Evolutionary conservation across 2,888 invertebrate species (phyloP), one percentile per base, ranked within the genome.

Genomic region (Sinotaia quadrata): DNA sequence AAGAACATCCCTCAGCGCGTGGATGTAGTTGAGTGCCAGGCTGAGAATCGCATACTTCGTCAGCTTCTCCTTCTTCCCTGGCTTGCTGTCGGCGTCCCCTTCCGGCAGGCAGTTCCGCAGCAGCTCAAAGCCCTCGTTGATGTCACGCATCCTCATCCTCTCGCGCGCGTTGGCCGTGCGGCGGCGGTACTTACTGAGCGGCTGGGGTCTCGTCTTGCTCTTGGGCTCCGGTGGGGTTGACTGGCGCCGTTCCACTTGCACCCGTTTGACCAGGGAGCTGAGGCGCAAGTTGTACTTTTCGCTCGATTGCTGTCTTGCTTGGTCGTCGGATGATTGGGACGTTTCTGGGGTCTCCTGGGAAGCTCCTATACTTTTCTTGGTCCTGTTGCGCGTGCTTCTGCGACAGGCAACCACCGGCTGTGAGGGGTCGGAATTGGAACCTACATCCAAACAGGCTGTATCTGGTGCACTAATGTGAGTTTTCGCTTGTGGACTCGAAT

Each of bases 101-200:
- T 86, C 82, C 0, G 96, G 96, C 15, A 96, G 93, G 31, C 93
- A 94, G 21, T 91, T 91, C 31, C 95, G 91, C 10, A 96, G 90
- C 1, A 92, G 91, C 85, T 95, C 95, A 88, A 96, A 96, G 0
- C 95, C 96, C 71, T 92, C 91, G 89, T 96, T 96, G 79, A 96
- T 95, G 87, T 95, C 95, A 59, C 94, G 91, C 95, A 96, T 96
- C 67, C 96, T 91, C 76, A 93, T 93, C 37, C 96, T 89, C 84
- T 96, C 96, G 36, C 96, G 89, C 0, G 95, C 95, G 89, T 96
- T 96, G 18, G 96, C 96, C 0, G 95, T 95, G 90, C 94, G 94
- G 80, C 96, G 91, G 33, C 95, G 90, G 89, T 96, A 96, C 88
- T 95, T 96, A 90, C 95, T 95, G 78, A 96, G 91, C 10, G 92